phyloP scores from a whole-genome alignment of 2,888 invertebrate genomes.

The Diadromus collaris region DNA sequence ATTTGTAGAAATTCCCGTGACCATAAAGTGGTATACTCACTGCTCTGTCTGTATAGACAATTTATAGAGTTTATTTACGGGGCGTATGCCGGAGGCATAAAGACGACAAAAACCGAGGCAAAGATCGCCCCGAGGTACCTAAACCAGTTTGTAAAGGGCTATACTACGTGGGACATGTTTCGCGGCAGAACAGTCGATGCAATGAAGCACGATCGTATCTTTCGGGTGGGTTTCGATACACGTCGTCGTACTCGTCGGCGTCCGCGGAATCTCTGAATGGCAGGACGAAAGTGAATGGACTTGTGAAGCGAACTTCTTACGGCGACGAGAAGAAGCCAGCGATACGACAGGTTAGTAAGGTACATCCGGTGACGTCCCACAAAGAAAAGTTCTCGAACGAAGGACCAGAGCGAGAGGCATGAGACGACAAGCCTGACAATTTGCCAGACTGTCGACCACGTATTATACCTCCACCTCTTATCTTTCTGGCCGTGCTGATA shows the following conservation, averaged over 20 bases:
- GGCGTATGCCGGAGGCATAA: constrained; percentile 58
- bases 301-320: constrained; percentile 30
- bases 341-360: constrained; percentile 45
- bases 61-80: constrained; percentile 61
- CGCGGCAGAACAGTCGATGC: constrained; percentile 25
- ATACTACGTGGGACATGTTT: constrained; percentile 41
- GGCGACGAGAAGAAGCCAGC: constrained; percentile 48
- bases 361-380: constrained; percentile 37
- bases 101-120: constrained; percentile 55
- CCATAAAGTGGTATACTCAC: constrained; percentile 3
- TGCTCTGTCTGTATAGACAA: constrained; percentile 9
- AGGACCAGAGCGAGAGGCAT: constrained; percentile 24
- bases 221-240: constrained; percentile 54
- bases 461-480: constrained; percentile 8
- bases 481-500: constrained; percentile 21
- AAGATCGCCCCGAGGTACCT: constrained; percentile 49
- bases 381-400: constrained; percentile 5
- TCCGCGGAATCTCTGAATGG: constrained; percentile 70
- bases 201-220: constrained; percentile 66
- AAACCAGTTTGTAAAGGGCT: constrained; percentile 64
- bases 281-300: constrained; percentile 72
- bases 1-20: constrained; percentile 29
- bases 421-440: constrained; percentile 46
- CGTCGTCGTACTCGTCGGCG: constrained; percentile 52
- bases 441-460: constrained; percentile 36